Evolutionary conservation across 2,113 vertebrate species (phyloP).

Genomic region (Falcunculus frontatus): DNA sequence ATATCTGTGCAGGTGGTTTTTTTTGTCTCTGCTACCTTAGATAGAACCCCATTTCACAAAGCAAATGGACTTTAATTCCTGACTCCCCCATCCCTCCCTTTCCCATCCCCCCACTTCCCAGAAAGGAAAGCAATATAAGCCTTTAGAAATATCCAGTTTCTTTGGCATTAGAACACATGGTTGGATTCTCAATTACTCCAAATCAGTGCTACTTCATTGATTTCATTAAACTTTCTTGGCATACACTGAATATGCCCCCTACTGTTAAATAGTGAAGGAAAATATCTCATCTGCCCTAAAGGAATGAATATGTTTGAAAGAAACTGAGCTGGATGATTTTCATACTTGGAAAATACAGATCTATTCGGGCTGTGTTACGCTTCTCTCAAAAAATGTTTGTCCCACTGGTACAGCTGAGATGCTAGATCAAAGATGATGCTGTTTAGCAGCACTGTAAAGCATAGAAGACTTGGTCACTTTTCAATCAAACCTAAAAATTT

Average conservation of each 20-base stretch:
- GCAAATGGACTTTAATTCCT: not conserved
- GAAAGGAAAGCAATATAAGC: not conserved
- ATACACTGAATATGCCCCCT: constrained; percentile 45
- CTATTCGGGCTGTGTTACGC: not conserved
- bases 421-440: not conserved
- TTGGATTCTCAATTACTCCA: constrained; percentile 49
- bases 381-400: not conserved
- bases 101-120: not conserved
- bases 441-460: not conserved
- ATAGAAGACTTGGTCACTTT: not conserved
- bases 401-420: not conserved
- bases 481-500: not conserved
- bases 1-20: not conserved
- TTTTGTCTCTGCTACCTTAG: not conserved
- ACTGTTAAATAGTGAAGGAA: constrained; percentile 31
- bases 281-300: not conserved
- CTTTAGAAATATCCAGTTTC: constrained; percentile 20
- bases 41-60: not conserved
- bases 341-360: not conserved
- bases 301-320: not conserved
- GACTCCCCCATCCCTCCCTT: rapidly evolving
- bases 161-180: constrained; percentile 48
- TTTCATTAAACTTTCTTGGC: constrained; percentile 55
- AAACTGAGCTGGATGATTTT: constrained; percentile 31
- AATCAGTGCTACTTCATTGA: constrained; percentile 59